Evolutionary conservation across 2,888 invertebrate genomes (phyloP).

Genomic region (Eupithecia exiguata): DNA sequence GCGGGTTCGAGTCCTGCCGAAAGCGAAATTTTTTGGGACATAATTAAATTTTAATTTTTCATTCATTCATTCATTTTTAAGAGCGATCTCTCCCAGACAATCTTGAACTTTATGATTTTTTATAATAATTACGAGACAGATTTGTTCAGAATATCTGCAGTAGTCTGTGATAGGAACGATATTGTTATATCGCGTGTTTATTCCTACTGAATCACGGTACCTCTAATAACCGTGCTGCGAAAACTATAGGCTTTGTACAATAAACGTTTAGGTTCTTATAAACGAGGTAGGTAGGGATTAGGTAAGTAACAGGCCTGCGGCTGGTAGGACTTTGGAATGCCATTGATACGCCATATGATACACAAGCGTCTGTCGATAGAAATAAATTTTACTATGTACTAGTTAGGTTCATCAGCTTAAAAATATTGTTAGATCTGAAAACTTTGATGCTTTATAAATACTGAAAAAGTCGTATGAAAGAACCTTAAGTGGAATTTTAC

Average conservation of each 20-base stretch:
- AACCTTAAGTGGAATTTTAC: conserved; percentile 11
- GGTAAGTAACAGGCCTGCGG: not conserved
- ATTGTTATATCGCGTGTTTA: conserved; percentile 58
- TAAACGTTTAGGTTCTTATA: conserved; percentile 22
- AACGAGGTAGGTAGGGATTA: no score
- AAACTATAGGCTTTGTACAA: conserved; percentile 38
- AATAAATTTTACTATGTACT: not conserved
- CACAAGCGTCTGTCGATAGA: not conserved
- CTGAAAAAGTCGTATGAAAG: conserved; percentile 13
- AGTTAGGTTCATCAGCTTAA: not conserved
- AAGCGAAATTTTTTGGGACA: no score
- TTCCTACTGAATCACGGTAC: conserved; percentile 48
- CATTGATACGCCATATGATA: not conserved
- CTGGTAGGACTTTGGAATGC: not conserved
- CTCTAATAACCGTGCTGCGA: conserved; percentile 49
- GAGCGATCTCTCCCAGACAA: no score
- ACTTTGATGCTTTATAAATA: not conserved
- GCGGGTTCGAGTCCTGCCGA: no score
- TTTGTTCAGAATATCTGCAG: not conserved
- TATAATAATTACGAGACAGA: no score
- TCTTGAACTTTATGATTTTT: no score
- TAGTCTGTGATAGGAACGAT: conserved; percentile 32
- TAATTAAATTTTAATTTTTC: no score
- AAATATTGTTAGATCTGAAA: not conserved
- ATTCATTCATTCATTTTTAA: no score